A percentile compares a stretch with the other conserved stretches of the same genome.
These are phyloP conservation scores for Leptinotarsa juncta DNA, from an alignment of 2,888 invertebrate genomes.

Conservation along the genomic window DNA sequence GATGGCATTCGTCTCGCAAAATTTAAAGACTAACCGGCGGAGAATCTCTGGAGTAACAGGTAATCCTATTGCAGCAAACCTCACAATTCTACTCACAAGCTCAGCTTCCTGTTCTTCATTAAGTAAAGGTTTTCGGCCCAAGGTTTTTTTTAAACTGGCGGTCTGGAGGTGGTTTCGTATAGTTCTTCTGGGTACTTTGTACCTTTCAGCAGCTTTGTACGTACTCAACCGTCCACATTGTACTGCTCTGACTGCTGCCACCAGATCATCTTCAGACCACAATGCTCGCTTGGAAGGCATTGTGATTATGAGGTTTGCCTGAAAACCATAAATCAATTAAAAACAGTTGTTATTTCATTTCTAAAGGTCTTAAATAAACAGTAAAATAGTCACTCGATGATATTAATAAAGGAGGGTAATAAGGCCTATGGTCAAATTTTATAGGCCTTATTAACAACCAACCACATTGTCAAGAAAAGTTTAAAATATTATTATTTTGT, in stretches of 20 bases:
- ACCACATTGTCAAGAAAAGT: no score
- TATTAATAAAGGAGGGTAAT: background rate
- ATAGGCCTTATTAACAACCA: background rate
- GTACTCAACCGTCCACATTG: slow-evolving; percentile 4
- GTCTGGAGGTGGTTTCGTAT: background rate
- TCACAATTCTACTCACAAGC: background rate
- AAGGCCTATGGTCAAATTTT: slow-evolving; percentile 4
- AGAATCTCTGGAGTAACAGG: slow-evolving; percentile 10
- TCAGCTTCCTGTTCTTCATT: background rate
- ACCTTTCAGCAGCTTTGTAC: slow-evolving; percentile 11
- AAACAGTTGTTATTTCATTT: background rate
- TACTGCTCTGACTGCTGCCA: slow-evolving; percentile 1
- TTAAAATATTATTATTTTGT: no score
- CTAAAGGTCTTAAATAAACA: background rate
- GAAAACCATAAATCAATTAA: background rate
- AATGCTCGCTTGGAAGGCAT: no score
- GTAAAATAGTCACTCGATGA: background rate
- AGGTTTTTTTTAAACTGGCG: no score
- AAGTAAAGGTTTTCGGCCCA: background rate
- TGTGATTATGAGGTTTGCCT: no score
- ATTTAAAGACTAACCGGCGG: slow-evolving; percentile 3
- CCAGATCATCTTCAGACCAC: background rate
- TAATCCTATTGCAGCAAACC: slow-evolving; percentile 2
- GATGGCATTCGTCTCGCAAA: slow-evolving; percentile 4
- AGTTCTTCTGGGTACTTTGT: background rate